phyloP scores from a whole-genome alignment of 1,140 invertebrate species.

The Xylocopa sonorina region DNA sequence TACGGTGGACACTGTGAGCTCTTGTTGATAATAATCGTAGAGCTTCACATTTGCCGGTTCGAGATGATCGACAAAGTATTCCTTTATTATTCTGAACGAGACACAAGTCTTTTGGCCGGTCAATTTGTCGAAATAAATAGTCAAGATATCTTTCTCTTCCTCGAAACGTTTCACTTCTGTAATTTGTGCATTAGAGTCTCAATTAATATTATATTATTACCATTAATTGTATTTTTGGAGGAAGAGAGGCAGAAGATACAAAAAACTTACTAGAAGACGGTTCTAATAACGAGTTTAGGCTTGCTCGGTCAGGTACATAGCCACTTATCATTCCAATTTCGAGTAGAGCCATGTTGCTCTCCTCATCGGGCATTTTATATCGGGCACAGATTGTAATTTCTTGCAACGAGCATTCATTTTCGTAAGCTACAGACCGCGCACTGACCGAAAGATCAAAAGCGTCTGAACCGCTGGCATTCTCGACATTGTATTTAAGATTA shows the following conservation, averaged over 20 bases:
- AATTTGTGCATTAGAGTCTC: slow-evolving; percentile 20
- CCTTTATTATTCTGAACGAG: slow-evolving; percentile 79
- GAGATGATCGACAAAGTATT: slow-evolving; percentile 78
- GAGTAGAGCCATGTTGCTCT: slow-evolving; percentile 86
- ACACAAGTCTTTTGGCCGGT: slow-evolving; percentile 80
- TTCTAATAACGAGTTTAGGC: slow-evolving; percentile 79
- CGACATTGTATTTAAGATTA: slow-evolving; percentile 82
- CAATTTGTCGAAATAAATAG: slow-evolving; percentile 82
- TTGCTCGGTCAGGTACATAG: slow-evolving; percentile 83
- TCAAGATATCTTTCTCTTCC: slow-evolving; percentile 78
- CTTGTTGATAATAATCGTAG: slow-evolving; percentile 88
- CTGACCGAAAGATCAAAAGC: slow-evolving; percentile 77
- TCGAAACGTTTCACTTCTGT: slow-evolving; percentile 83
- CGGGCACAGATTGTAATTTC: slow-evolving; percentile 75
- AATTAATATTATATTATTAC: not conserved
- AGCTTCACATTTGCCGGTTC: slow-evolving; percentile 85
- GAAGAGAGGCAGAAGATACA: not conserved
- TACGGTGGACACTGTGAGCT: slow-evolving; percentile 76
- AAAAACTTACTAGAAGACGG: slow-evolving; percentile 77
- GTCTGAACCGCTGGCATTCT: slow-evolving; percentile 75
- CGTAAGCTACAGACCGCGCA: slow-evolving; percentile 67
- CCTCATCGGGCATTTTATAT: slow-evolving; percentile 79
- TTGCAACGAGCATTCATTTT: slow-evolving; percentile 77
- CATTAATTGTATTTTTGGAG: not conserved
- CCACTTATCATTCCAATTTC: slow-evolving; percentile 87